A percentile compares a stretch with the other conserved stretches of the same genome.
phyloP scores from a whole-genome alignment of 2,888 invertebrate species.

The Drepanosiphum platanoidis region DNA sequence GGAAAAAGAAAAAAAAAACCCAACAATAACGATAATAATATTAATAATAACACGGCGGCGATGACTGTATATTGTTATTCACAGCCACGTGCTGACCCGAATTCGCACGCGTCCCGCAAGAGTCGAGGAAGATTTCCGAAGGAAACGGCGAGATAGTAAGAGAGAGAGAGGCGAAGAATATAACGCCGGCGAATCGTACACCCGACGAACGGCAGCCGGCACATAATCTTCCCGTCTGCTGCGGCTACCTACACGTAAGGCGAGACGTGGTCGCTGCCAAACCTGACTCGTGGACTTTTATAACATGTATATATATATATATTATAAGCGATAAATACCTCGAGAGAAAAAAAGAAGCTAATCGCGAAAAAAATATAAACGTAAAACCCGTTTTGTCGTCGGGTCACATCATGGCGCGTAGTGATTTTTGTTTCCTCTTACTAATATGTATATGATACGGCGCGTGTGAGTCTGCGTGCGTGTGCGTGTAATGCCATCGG shows the following conservation, averaged over 20 bases:
- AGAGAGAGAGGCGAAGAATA: background rate
- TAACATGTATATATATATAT: background rate
- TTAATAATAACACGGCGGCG: background rate
- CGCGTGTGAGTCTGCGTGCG: no score
- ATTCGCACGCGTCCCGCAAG: background rate
- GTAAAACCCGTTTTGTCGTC: slow-evolving; percentile 22
- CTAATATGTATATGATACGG: background rate
- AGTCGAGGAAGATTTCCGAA: background rate
- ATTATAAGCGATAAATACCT: background rate
- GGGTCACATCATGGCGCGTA: background rate
- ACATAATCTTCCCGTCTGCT: background rate
- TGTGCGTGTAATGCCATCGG: background rate
- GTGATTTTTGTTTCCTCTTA: background rate
- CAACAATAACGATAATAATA: background rate
- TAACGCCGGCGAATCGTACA: no score
- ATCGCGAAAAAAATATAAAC: background rate
- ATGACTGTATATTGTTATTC: no score
- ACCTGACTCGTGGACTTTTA: background rate
- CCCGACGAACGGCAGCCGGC: background rate
- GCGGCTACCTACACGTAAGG: background rate
- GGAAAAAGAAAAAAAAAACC: background rate
- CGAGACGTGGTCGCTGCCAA: background rate
- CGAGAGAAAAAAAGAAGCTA: background rate
- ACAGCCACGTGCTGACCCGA: slow-evolving; percentile 22
- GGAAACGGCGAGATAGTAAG: background rate